These are phyloP conservation scores for Lymantria dispar DNA, from an alignment of 2,888 invertebrate genomes.

Conservation along the genomic window DNA sequence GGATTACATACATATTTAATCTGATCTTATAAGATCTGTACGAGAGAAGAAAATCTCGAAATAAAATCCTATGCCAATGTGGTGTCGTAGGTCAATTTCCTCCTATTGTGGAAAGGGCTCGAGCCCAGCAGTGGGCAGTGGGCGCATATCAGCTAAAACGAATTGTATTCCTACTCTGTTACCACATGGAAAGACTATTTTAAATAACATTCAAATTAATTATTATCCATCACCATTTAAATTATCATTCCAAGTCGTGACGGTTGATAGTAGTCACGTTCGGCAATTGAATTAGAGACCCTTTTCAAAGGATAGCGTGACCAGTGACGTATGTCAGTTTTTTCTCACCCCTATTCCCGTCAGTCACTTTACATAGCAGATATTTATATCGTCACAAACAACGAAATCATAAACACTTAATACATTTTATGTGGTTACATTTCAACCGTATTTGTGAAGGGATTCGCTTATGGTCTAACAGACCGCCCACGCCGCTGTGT, in stretches of 20 bases:
- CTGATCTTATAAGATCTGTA: no score
- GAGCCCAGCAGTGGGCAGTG: no score
- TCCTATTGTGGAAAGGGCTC: no score
- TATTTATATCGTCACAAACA: slow-evolving; percentile 4
- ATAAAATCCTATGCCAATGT: no score
- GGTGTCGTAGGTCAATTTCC: no score
- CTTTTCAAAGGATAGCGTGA: background rate
- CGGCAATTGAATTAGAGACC: background rate
- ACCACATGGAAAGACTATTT: no score
- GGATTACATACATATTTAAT: no score
- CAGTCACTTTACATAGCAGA: background rate
- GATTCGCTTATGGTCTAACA: slow-evolving; percentile 24
- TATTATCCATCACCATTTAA: no score
- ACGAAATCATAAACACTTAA: slow-evolving; percentile 11
- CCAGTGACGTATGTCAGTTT: background rate
- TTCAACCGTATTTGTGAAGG: slow-evolving; percentile 22
- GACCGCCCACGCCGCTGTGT: slow-evolving; percentile 30
- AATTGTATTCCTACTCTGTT: no score
- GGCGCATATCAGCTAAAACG: no score
- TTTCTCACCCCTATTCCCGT: background rate
- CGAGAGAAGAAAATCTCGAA: no score
- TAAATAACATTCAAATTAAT: no score
- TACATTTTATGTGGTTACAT: slow-evolving; percentile 15
- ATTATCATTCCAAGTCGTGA: background rate
- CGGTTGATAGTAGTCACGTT: background rate